A percentile compares a stretch with the other conserved stretches of the same genome.
These are phyloP conservation scores for Octopus bimaculoides DNA, from an alignment of 1,140 invertebrate species.

Conservation along the genomic window DNA sequence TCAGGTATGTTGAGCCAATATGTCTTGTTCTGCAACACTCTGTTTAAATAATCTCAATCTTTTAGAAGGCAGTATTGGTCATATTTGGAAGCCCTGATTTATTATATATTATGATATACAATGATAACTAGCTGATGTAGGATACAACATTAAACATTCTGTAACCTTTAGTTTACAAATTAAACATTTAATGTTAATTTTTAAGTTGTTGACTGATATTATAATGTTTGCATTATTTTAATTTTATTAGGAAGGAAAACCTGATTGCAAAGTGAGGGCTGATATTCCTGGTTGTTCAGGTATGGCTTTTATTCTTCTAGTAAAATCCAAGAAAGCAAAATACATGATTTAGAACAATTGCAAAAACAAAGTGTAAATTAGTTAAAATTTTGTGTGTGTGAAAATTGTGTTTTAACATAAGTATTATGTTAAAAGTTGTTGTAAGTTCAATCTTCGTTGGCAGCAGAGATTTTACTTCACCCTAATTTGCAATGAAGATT, in stretches of 20 bases:
- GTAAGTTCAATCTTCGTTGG: not conserved
- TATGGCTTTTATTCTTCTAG: constrained; percentile 5
- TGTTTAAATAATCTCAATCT: not conserved
- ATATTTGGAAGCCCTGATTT: no score
- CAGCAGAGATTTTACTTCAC: no score
- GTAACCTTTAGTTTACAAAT: not conserved
- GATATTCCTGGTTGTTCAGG: constrained; percentile 27
- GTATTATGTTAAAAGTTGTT: not conserved
- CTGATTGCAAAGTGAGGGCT: constrained; percentile 18
- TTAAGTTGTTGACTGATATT: not conserved
- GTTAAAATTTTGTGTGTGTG: not conserved
- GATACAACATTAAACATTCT: not conserved
- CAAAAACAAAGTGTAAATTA: not conserved
- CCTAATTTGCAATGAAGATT: no score
- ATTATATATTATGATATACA: no score
- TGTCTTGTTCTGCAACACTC: not conserved
- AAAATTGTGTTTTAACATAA: not conserved
- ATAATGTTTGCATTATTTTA: not conserved
- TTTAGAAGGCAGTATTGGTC: no score
- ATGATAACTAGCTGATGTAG: no score
- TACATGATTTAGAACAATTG: no score
- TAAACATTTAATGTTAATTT: not conserved
- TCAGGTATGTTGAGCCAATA: constrained; percentile 29
- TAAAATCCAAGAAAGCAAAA: no score
- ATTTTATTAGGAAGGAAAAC: constrained; percentile 21